A percentile compares a stretch with the other conserved stretches of the same genome.
Conservation (phyloP, 2,797 vertebrate genomes). For the Silurus aristotelis region DNA sequence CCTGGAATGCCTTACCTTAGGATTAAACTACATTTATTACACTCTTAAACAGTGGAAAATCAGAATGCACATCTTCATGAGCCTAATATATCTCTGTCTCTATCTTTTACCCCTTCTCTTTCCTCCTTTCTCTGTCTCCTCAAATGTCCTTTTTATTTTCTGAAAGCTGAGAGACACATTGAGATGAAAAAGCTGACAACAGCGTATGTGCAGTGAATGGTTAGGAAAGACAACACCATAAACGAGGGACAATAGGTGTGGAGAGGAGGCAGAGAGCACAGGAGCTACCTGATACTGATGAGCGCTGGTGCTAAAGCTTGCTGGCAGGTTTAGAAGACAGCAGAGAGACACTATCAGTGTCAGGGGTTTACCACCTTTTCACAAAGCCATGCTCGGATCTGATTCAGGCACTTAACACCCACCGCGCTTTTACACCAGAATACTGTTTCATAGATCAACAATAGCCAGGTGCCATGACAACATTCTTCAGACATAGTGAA, state of each 20-base stretch:
- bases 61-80: conserved; percentile 11
- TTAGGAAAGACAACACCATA: conserved; percentile 53
- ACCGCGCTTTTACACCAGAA: conserved; percentile 54
- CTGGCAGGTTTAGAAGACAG: conserved; percentile 59
- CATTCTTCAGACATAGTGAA: conserved; percentile 69
- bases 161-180: conserved; percentile 42
- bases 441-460: conserved; percentile 65
- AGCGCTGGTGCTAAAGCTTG: conserved; percentile 43
- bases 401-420: conserved; percentile 47
- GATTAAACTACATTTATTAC: conserved; percentile 5
- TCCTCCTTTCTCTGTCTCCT: not conserved
- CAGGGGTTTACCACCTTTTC: conserved; percentile 63
- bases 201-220: conserved; percentile 46
- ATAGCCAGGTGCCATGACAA: conserved; percentile 60
- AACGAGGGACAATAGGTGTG: conserved; percentile 55
- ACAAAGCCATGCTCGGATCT: conserved; percentile 54
- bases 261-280: conserved; percentile 36
- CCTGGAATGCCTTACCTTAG: conserved; percentile 40
- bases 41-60: not conserved
- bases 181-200: conserved; percentile 38
- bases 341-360: conserved; percentile 57
- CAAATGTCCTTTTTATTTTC: conserved; percentile 23
- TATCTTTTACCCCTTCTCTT: conserved; percentile 14
- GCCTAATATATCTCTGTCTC: conserved; percentile 8
- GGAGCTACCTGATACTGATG: conserved; percentile 51